Conservation (phyloP, 2,113 vertebrate genomes). For the Symphodus melops region DNA sequence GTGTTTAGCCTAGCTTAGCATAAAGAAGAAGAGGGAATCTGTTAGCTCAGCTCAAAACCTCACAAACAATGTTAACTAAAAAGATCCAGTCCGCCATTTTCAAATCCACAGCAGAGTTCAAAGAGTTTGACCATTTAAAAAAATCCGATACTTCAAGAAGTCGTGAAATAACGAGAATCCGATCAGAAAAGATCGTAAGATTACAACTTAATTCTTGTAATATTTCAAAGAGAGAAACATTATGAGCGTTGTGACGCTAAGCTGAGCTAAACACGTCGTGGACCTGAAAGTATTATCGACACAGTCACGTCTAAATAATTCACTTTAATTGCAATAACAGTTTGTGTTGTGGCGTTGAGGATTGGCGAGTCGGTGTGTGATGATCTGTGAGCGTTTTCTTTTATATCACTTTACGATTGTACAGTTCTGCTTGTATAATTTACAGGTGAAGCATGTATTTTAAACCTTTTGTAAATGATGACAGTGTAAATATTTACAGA, state of each 20-base stretch:
- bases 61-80: too few species aligned
- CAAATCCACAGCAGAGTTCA: too few species aligned
- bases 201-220: too few species aligned
- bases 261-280: conserved; percentile 1
- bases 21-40: neutral
- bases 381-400: conserved; percentile 72
- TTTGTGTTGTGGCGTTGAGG: conserved; percentile 13
- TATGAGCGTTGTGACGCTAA: neutral
- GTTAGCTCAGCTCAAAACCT: too few species aligned
- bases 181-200: too few species aligned
- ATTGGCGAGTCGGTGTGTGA: conserved; percentile 35
- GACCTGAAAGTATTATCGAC: neutral
- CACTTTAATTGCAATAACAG: conserved; percentile 60
- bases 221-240: too few species aligned
- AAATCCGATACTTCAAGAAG: too few species aligned
- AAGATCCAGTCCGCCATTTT: too few species aligned
- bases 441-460: conserved; percentile 84
- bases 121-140: too few species aligned
- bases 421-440: conserved; percentile 94
- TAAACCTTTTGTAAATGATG: conserved; percentile 77
- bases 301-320: neutral
- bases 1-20: conserved; percentile 6
- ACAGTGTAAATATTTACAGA: conserved; percentile 76
- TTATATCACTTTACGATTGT: conserved; percentile 91
- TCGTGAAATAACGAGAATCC: too few species aligned